Conservation (phyloP, 2,113 vertebrate genomes). For the Amblyornis subalaris region DNA sequence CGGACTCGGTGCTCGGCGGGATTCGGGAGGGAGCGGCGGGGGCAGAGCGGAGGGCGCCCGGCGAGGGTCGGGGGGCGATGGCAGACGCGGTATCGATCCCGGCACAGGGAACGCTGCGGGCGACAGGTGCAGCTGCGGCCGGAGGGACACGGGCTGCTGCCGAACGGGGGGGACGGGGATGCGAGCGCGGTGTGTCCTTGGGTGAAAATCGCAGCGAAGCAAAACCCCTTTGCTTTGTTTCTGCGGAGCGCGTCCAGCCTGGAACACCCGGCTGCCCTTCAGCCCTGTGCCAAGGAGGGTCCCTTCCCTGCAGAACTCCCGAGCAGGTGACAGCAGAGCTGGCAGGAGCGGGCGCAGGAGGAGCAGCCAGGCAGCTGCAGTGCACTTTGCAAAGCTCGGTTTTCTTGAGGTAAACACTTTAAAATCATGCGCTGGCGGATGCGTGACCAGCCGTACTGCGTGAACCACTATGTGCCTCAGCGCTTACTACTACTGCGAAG, state of each 20-base stretch:
- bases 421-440: not conserved
- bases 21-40: not conserved
- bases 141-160: rapidly evolving
- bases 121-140: conserved; percentile 26
- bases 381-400: not conserved
- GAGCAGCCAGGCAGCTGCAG: not conserved
- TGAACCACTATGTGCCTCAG: not conserved
- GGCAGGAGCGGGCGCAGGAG: not conserved
- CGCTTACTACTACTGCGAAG: not conserved
- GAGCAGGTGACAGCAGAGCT: not conserved
- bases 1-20: not conserved
- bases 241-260: not conserved
- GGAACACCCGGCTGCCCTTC: not conserved
- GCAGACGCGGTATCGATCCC: not conserved
- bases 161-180: rapidly evolving
- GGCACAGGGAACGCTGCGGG: not conserved
- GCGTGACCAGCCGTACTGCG: not conserved
- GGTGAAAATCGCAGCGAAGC: not conserved
- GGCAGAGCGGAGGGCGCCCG: not conserved
- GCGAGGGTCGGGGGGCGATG: not conserved
- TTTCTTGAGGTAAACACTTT: not conserved
- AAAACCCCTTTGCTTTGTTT: not conserved
- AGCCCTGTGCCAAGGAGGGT: not conserved
- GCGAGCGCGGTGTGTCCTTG: not conserved
- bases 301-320: not conserved